Evolutionary conservation across 1,140 invertebrate species (phyloP).

Genomic region (Leptinotarsa undecemlineata): DNA sequence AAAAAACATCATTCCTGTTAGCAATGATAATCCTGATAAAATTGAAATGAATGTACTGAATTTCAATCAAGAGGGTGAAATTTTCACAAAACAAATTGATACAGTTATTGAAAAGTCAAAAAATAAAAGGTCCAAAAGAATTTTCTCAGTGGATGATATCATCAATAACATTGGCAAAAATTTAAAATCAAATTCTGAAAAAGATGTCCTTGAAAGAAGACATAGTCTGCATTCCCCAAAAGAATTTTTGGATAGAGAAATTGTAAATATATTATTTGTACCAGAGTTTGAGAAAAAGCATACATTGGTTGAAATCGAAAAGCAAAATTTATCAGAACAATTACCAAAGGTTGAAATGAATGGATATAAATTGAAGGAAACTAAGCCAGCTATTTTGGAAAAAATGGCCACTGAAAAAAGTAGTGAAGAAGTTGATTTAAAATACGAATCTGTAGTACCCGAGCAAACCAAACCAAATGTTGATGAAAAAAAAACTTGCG

Average conservation of each 20-base stretch:
- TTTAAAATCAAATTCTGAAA: slow-evolving; percentile 22
- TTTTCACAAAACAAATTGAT: not conserved
- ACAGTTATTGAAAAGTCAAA: not conserved
- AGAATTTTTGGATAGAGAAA: slow-evolving; percentile 33
- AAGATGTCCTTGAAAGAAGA: not conserved
- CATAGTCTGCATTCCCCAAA: not conserved
- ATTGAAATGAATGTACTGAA: too few relatives aligned
- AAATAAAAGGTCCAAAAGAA: slow-evolving; percentile 31
- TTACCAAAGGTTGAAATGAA: slow-evolving; percentile 2
- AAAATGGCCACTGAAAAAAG: slow-evolving; percentile 7
- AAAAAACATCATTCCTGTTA: too few relatives aligned
- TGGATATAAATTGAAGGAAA: not conserved
- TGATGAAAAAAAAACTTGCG: slow-evolving; percentile 1
- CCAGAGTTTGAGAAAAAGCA: too few relatives aligned
- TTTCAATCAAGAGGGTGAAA: not conserved
- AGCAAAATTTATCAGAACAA: not conserved
- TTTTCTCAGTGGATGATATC: slow-evolving; percentile 50
- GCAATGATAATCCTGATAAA: too few relatives aligned
- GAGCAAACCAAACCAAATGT: slow-evolving; percentile 4
- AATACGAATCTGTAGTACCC: not conserved
- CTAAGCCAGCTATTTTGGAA: not conserved
- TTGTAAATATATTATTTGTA: not conserved
- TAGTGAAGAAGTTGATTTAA: not conserved
- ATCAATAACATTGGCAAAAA: slow-evolving; percentile 42
- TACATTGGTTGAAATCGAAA: not conserved